Evolutionary conservation across 2,113 vertebrate species (phyloP), one percentile per base, ranked within the genome.

Genomic region (Pteruthius melanotis): DNA sequence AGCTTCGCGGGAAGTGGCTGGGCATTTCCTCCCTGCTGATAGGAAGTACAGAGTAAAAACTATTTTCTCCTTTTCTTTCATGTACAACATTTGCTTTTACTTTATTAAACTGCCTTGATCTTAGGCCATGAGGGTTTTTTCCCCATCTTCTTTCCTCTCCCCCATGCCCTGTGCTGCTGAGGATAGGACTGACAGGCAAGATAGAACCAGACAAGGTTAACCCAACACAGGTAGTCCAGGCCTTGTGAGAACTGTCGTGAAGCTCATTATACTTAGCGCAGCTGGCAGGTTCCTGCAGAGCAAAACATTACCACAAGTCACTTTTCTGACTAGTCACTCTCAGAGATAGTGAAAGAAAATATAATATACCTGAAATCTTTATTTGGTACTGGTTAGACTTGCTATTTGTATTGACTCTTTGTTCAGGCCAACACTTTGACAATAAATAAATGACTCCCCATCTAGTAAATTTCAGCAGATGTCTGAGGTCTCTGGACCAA

Each of bases 381-480:
- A 94, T 95, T 94, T 96, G 93, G 52, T 78, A 23, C 37, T 83
- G 85, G 60, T 89, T 93, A 78, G 72, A 72, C 33, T 60, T 89
- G 71, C 86, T 93, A 87, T 94, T 96, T 96, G 50, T 92, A 74
- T 72, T 78, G 11, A 59, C 71, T 95, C n/a, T 96, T 97, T 95
- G 45, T 97, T 97, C 52, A 88, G 65, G 33, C 49, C n/a, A n/a
- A n/a, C n/a, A n/a, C 85, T 84, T 95, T 35, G 65, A 83, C 20
- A 31, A 68, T 81, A 97, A 97, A 97, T 88, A 94, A 97, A 96
- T 97, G 90, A 84, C 49, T 97, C 37, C 53, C 31, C 40, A 78
- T 72, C n/a, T 63, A 69, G 70, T 95, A 97, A 97, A 96, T 87
- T 88, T 94, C 40, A 83, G 33, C 47, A 86, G 45, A 94, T 57